phyloP scores from a whole-genome alignment of 2,888 invertebrate genomes.

The Temnothorax unifasciatus region DNA sequence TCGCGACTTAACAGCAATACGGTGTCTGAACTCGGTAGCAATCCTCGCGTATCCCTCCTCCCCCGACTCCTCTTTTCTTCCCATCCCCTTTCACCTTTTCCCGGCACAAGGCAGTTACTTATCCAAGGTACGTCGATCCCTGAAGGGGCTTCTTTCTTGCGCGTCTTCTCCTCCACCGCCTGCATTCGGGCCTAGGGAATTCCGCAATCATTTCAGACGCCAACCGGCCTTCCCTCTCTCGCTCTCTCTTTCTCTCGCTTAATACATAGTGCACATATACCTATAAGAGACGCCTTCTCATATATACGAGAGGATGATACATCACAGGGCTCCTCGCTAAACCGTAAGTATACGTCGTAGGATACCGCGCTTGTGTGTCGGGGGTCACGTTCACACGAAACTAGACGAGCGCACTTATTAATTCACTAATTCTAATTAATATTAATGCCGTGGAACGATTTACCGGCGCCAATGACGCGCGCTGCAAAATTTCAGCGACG shows the following conservation, averaged over 20 bases:
- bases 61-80: conserved; percentile 41
- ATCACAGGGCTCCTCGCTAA: conserved; percentile 43
- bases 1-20: conserved; percentile 54
- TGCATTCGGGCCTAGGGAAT: conserved; percentile 67
- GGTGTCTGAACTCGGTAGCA: conserved; percentile 71
- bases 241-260: conserved; percentile 16
- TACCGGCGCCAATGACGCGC: conserved; percentile 15
- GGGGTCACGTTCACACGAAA: conserved; percentile 85
- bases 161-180: conserved; percentile 65
- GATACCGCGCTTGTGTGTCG: conserved; percentile 53
- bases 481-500: conserved; percentile 19
- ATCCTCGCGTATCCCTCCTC: conserved; percentile 57
- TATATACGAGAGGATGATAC: conserved; percentile 25
- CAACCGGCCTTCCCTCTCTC: conserved; percentile 43
- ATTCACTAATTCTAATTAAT: conserved; percentile 83
- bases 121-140: conserved; percentile 57
- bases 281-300: background rate
- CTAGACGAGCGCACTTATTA: conserved; percentile 74
- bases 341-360: conserved; percentile 51
- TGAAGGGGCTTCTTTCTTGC: conserved; percentile 66
- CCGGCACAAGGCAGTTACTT: conserved; percentile 48
- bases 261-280: conserved; percentile 18
- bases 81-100: conserved; percentile 57
- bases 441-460: conserved; percentile 75
- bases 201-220: conserved; percentile 78